A percentile compares a stretch with the other conserved stretches of the same genome.
These are phyloP conservation scores for Nannoperca obscura DNA, from an alignment of 2,797 vertebrate species.

Conservation along the genomic window DNA sequence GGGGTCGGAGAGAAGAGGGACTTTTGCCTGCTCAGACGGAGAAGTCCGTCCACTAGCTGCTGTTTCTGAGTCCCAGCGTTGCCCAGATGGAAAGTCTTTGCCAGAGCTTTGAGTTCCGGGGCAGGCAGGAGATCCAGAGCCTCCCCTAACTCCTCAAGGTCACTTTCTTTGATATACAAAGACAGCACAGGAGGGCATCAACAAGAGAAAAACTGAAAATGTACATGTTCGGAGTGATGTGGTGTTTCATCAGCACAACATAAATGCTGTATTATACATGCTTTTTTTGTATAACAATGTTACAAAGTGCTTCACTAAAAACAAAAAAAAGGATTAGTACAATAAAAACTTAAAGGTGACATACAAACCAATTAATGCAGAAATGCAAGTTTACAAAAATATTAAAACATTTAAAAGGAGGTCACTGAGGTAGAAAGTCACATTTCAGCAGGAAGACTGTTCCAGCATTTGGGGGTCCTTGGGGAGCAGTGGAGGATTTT, in stretches of 20 bases:
- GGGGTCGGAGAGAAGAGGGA: conserved; percentile 86
- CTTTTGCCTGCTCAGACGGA: conserved; percentile 90
- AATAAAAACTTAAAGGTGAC: not conserved
- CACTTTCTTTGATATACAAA: conserved; percentile 83
- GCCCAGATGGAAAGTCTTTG: conserved; percentile 92
- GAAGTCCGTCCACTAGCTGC: conserved; percentile 89
- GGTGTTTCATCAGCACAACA: not conserved
- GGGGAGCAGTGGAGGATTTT: not conserved
- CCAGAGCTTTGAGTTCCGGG: conserved; percentile 91
- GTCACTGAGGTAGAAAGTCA: not conserved
- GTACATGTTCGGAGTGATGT: not conserved
- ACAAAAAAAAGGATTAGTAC: not conserved
- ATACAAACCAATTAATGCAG: not conserved
- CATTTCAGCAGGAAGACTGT: conserved; percentile 6
- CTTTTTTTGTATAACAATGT: not conserved
- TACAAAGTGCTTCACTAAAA: not conserved
- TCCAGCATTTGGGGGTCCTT: not conserved
- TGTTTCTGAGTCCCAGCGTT: conserved; percentile 89
- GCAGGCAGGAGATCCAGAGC: conserved; percentile 92
- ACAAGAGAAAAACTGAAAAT: not conserved
- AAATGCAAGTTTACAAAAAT: not conserved
- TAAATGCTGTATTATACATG: not conserved
- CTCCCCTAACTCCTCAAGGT: conserved; percentile 90
- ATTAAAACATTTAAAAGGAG: too few relatives aligned
- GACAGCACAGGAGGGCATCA: not conserved